These are phyloP conservation scores for Bombus ignitus DNA, from an alignment of 1,140 invertebrate genomes.

Conservation along the genomic window DNA sequence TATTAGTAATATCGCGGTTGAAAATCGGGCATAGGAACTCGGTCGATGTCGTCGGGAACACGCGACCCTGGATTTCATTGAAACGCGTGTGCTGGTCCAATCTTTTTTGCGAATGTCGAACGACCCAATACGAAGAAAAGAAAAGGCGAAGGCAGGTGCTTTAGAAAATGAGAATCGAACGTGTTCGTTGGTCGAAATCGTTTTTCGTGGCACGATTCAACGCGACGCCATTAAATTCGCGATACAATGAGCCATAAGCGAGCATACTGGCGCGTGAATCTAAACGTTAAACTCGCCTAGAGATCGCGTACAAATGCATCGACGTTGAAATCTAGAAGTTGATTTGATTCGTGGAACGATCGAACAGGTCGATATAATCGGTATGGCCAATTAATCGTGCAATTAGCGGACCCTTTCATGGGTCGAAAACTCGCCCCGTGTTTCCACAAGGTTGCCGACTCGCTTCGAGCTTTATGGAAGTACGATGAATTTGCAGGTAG, in stretches of 20 bases:
- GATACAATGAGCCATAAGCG: slow-evolving; percentile 37
- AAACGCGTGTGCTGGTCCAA: background rate
- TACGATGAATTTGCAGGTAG: slow-evolving; percentile 40
- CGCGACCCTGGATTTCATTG: no score
- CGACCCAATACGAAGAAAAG: background rate
- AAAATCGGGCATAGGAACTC: background rate
- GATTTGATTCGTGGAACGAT: background rate
- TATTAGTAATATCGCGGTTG: slow-evolving; percentile 18
- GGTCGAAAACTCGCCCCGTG: background rate
- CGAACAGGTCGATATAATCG: background rate
- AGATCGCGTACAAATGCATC: background rate
- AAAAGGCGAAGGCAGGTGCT: background rate
- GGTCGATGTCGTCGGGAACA: background rate
- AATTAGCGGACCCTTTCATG: slow-evolving; percentile 30
- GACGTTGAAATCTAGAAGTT: background rate
- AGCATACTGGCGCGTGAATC: background rate
- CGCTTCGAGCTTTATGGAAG: slow-evolving; percentile 28
- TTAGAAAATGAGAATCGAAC: background rate
- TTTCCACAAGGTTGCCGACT: background rate
- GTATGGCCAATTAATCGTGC: slow-evolving; percentile 55
- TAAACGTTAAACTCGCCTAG: background rate
- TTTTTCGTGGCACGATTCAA: slow-evolving; percentile 15
- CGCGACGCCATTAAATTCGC: slow-evolving; percentile 9
- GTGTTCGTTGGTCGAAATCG: slow-evolving; percentile 4
- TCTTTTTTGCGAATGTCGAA: background rate